A percentile compares a stretch with the other conserved stretches of the same genome.
Conservation (phyloP, 2,113 vertebrate species). For the Cisticola juncidis region DNA sequence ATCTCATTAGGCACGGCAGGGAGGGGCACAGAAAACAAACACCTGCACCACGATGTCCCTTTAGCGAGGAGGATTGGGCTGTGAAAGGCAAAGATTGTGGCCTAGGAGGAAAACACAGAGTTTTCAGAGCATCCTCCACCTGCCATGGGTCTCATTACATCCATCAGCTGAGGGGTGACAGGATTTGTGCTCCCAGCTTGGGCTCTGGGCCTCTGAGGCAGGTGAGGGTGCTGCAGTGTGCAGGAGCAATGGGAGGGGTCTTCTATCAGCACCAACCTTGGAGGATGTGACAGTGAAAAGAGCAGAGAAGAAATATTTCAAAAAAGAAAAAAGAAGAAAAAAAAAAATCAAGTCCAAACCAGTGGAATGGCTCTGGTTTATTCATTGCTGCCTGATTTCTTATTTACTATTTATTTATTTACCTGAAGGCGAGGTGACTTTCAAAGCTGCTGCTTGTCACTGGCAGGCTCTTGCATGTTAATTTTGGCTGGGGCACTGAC, state of each 20-base stretch:
- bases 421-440: slow-evolving; percentile 46
- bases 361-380: background rate
- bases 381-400: slow-evolving; percentile 2
- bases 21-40: background rate
- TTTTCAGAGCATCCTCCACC: background rate
- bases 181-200: background rate
- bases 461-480: slow-evolving; percentile 35
- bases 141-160: background rate
- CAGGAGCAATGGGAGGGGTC: background rate
- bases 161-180: background rate
- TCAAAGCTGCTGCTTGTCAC: slow-evolving; percentile 40
- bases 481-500: slow-evolving; percentile 17
- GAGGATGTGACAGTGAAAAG: background rate
- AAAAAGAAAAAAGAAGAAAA: too few species aligned
- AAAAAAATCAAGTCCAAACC: background rate
- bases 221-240: background rate
- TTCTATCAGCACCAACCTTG: background rate
- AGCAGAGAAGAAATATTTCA: background rate
- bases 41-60: background rate
- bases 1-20: background rate
- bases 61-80: background rate
- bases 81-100: background rate
- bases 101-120: background rate
- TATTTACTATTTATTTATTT: slow-evolving; percentile 57
- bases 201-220: background rate